phyloP scores from a whole-genome alignment of 2,113 vertebrate species.

The Corythornis vintsioides region DNA sequence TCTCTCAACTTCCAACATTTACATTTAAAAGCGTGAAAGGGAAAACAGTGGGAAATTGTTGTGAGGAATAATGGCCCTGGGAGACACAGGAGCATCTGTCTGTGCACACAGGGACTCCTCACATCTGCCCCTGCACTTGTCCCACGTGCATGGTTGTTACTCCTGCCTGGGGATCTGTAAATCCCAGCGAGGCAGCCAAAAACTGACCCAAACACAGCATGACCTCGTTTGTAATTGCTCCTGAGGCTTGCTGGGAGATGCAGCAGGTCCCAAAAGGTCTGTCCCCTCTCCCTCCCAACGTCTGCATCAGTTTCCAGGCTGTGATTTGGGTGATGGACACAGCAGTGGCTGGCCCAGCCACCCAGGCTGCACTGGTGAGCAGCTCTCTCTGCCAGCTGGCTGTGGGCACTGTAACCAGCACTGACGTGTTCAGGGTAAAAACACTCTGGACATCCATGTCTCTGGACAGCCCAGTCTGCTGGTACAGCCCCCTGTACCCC shows the following conservation, averaged over 20 bases:
- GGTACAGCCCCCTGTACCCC: not conserved
- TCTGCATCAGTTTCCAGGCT: not conserved
- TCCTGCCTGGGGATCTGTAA: not conserved
- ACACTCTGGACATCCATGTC: fast-evolving
- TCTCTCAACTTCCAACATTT: conserved; percentile 24
- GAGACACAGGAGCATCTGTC: not conserved
- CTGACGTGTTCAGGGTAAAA: not conserved
- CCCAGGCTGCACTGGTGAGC: not conserved
- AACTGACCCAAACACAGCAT: not conserved
- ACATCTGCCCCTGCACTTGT: not conserved
- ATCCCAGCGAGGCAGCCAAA: not conserved
- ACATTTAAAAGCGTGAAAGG: not conserved
- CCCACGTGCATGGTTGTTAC: not conserved
- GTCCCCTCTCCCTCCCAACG: too few species aligned
- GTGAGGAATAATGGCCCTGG: not conserved
- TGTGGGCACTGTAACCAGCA: not conserved
- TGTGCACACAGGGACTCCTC: not conserved
- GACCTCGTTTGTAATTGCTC: not conserved
- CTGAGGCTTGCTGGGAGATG: not conserved
- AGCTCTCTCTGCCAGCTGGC: not conserved
- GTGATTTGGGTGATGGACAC: not conserved
- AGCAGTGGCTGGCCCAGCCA: not conserved
- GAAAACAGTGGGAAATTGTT: not conserved
- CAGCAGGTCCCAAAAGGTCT: not conserved
- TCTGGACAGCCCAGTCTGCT: fast-evolving